phyloP scores from a whole-genome alignment of 2,797 vertebrate species.

The Distichodus sexfasciatus region DNA sequence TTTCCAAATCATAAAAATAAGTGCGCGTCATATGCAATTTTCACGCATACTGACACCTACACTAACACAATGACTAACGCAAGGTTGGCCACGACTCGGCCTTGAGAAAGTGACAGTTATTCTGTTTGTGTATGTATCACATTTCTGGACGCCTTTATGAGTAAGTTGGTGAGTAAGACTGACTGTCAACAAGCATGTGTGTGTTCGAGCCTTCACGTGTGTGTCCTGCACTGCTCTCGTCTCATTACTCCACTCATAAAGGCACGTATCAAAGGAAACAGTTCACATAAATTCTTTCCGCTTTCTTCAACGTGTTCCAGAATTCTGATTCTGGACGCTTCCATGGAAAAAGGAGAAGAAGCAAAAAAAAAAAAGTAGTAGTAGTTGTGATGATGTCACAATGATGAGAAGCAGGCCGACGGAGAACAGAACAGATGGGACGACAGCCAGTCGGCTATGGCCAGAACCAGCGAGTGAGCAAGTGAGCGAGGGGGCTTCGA shows the following conservation, averaged over 20 bases:
- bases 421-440: constrained; percentile 22
- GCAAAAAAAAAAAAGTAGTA: constrained; percentile 36
- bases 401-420: constrained; percentile 44
- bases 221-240: background rate
- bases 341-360: constrained; percentile 43
- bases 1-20: too few species aligned
- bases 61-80: too few species aligned
- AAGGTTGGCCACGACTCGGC: too few species aligned
- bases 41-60: too few species aligned
- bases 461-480: constrained; percentile 31
- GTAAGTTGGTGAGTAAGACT: background rate
- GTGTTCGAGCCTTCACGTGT: background rate
- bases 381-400: constrained; percentile 46
- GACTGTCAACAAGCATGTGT: background rate
- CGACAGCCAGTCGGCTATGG: constrained; percentile 16
- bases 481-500: too few species aligned
- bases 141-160: background rate
- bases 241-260: background rate
- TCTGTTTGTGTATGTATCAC: background rate
- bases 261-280: constrained; percentile 28
- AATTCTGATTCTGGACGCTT: constrained; percentile 43
- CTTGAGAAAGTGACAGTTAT: background rate
- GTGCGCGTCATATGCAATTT: too few species aligned
- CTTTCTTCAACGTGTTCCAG: constrained; percentile 11
- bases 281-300: constrained; percentile 13